Base-by-base conservation (phyloP, 2,888 invertebrate genomes). In the Dinocampus coccinellae region DNA sequence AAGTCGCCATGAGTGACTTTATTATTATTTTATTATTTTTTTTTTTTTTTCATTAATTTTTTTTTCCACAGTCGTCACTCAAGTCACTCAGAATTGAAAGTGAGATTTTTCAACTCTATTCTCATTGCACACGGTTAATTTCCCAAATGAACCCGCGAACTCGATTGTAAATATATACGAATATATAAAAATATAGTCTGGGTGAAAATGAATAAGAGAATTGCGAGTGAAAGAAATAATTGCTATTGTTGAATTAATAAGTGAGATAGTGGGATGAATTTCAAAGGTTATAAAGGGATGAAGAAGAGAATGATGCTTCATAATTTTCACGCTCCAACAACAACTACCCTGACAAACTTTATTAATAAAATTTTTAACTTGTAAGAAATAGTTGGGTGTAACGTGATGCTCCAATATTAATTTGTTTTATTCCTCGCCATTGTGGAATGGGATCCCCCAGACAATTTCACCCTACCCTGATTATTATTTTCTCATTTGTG, bases 341-440 rank as follows among this genome's bases (percentile, higher is more conserved):
- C 9, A 47, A 47, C 47, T n/a, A 16, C 7, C 61, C 70, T 34
- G 72, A 47, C 66, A 69, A 72, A 75, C 73, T 65, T 77, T 76
- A 77, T 80, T 57, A 26, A 57, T 57, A n/a, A 29, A 57, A 57
- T 26, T 11, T 24, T 57, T 26, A 22, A n/a, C 4, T 22, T 7
- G 16, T 7, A 52, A 52, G 10, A 52, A 52, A 52, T 52, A 16
- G 52, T 52, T 22, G 24, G 61, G 68, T 72, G 67, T 76, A 77
- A 77, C 76, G 76, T 79, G 73, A 53, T 64, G 71, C 74, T 72
- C 74, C 75, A 77, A 79, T 80, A 79, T 79, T 76, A 75, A 79
- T 77, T 55, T 24, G 22, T 3, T 20, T 13, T 26, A 13, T 20
- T 20, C 24, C 20, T 55, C 13, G 1, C 20, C 26, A 20, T 58